Conservation (phyloP, 30 jellyfish, hydroid and myxozoan species). For the Cassiopea andromeda region DNA sequence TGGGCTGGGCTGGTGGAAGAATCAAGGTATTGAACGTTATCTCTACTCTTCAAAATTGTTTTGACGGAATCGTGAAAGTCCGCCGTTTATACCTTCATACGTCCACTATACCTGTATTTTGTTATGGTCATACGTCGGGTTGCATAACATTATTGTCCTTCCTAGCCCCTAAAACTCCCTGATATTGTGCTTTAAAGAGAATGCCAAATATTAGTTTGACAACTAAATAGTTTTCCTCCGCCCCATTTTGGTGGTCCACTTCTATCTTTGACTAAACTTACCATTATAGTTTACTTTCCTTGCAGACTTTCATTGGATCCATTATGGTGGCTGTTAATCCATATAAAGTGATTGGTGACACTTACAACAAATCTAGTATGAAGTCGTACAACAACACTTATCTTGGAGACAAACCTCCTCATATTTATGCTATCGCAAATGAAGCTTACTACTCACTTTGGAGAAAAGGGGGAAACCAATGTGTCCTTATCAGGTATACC, state of each 20-base stretch:
- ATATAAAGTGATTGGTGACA: constrained; percentile 76
- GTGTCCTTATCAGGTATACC: constrained; percentile 94
- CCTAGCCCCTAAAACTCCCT: too few relatives aligned
- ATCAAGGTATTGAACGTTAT: too few relatives aligned
- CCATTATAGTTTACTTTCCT: not conserved
- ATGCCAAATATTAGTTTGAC: too few relatives aligned
- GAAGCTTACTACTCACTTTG: constrained; percentile 97
- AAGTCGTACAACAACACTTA: constrained; percentile 78
- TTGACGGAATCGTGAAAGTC: too few relatives aligned
- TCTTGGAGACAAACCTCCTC: constrained; percentile 99
- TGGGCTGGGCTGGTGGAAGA: too few relatives aligned
- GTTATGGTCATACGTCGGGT: too few relatives aligned
- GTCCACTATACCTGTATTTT: too few relatives aligned
- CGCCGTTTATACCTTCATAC: too few relatives aligned
- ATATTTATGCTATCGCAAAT: constrained; percentile 97
- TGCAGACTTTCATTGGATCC: constrained; percentile 97
- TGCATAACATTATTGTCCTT: too few relatives aligned
- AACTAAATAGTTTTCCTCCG: not conserved
- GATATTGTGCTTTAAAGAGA: too few relatives aligned
- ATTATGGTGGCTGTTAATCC: constrained; percentile 98
- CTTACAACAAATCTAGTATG: constrained; percentile 70
- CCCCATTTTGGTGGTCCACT: not conserved
- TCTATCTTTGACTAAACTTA: not conserved
- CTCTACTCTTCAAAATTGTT: too few relatives aligned
- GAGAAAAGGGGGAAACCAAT: constrained; percentile 99